Percentiles rank a stretch among this genome's conserved stretches.
Conservation (phyloP, 2,797 vertebrate genomes). For the Zenarchopterus dispar region DNA sequence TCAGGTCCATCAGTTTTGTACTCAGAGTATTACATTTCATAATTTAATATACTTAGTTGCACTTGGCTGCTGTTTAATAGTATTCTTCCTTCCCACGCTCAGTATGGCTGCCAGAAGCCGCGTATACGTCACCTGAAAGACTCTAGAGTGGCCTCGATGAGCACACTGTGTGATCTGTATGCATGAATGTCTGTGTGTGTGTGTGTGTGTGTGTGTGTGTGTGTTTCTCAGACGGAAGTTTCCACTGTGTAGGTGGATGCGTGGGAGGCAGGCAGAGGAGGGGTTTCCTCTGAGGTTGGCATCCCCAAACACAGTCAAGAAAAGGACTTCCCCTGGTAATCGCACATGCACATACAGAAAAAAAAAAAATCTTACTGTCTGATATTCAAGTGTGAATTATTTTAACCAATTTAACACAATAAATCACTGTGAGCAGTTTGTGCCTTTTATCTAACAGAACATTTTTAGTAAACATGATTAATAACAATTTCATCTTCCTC, state of each 20-base stretch:
- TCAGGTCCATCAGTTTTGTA: no score
- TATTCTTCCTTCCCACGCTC: no score
- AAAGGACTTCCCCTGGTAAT: slow-evolving; percentile 70
- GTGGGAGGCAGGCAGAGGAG: slow-evolving; percentile 67
- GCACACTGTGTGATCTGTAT: not conserved
- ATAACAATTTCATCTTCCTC: no score
- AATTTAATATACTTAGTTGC: not conserved
- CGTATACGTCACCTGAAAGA: slow-evolving; percentile 20
- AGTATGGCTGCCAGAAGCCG: not conserved
- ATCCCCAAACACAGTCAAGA: slow-evolving; percentile 81
- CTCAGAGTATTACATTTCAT: no score
- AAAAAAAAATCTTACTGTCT: not conserved
- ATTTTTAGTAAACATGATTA: no score
- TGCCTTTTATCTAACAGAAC: no score
- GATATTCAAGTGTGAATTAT: not conserved
- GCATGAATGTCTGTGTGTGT: not conserved
- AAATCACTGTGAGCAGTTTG: no score
- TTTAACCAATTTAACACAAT: no score
- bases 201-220: slow-evolving; percentile 4
- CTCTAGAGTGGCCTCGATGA: slow-evolving; percentile 3
- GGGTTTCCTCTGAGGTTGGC: slow-evolving; percentile 85
- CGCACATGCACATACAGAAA: not conserved
- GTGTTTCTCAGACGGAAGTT: slow-evolving; percentile 64
- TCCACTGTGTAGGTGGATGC: slow-evolving; percentile 75
- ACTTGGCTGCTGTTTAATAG: not conserved